Evolutionary conservation across 2,113 vertebrate genomes (phyloP).

Genomic region (Callocephalon fimbriatum): DNA sequence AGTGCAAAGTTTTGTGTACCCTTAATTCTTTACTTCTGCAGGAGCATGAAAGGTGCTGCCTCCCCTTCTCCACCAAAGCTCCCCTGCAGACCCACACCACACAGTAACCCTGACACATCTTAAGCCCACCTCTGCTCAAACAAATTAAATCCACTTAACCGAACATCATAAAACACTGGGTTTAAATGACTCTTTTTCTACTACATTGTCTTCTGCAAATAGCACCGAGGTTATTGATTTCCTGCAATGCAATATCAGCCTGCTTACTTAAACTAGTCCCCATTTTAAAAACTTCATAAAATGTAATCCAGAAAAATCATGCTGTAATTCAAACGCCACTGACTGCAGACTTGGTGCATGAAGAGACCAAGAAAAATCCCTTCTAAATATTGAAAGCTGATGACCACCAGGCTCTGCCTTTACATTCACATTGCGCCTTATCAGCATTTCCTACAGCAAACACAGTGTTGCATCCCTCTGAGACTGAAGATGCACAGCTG

Average conservation of each 20-base stretch:
- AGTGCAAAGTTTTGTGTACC: background rate
- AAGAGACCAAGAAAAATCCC: background rate
- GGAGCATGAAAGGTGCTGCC: background rate
- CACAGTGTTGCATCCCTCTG: rapidly evolving
- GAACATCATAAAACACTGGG: background rate
- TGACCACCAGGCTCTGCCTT: background rate
- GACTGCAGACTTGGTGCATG: rapidly evolving
- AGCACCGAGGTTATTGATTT: background rate
- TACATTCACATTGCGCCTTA: rapidly evolving
- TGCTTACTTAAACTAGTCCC: background rate
- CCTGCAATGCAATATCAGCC: background rate
- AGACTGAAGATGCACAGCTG: background rate
- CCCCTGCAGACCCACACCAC: background rate
- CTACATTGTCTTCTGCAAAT: background rate
- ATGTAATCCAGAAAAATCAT: background rate
- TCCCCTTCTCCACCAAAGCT: background rate
- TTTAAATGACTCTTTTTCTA: background rate
- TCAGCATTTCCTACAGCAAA: background rate
- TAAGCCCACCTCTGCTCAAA: background rate
- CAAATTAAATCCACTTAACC: slow-evolving; percentile 14
- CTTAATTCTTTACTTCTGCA: background rate
- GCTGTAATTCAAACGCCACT: background rate
- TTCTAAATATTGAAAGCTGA: background rate
- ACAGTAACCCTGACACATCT: background rate
- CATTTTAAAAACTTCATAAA: background rate